Evolutionary conservation across 37 sponge, comb jelly and placozoan genomes (phyloP), one percentile per base, ranked within the genome.

Genomic region (Hormiphora californensis): DNA sequence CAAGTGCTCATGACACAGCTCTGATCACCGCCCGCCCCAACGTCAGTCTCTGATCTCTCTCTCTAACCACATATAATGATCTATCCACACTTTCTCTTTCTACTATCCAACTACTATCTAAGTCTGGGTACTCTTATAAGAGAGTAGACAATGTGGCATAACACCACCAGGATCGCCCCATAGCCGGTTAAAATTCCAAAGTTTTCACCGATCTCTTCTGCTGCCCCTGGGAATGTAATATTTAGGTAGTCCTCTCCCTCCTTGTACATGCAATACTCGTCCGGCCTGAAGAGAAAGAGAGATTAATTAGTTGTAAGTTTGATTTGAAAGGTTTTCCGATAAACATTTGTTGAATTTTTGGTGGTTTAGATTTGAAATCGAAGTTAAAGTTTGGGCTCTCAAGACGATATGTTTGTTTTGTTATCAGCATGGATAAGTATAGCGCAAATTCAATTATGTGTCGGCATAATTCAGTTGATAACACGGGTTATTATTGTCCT

Each of bases 41-140:
- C n/a, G n/a, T n/a, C n/a, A n/a, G n/a, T n/a, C n/a, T 57, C 61
- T 57, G 61, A 57, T 19, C 5, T 57, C 61, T 5, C 23, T 28
- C n/a, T 57, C 5, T 57, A 57, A 5, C n/a, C 61, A 57, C 9
- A 57, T 12, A 57, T 12, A 49, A 49, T 49, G 15, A 49, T 17
- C 53, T 17, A 49, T 15, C 9, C 53, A 57, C 61, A 21, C 61
- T 28, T 57, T 4, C 5, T 30, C n/a, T 5, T 57, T 5, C n/a
- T 19, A 19, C 7, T 30, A 57, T 4, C 3, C 5, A 30, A 57
- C 7, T 5, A 19, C 22, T 73, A 73, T 33, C 81, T 37, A 1
- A 73, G 22, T 39, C 81, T 3, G 5, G 81, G 81, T 40, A 73
- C 43, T 40, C 81, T 73, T 21, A 73, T 73, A 22, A 73, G 27